phyloP scores from a whole-genome alignment of 30 jellyfish, hydroid and myxozoan species.

The Turritopsis rubra region DNA sequence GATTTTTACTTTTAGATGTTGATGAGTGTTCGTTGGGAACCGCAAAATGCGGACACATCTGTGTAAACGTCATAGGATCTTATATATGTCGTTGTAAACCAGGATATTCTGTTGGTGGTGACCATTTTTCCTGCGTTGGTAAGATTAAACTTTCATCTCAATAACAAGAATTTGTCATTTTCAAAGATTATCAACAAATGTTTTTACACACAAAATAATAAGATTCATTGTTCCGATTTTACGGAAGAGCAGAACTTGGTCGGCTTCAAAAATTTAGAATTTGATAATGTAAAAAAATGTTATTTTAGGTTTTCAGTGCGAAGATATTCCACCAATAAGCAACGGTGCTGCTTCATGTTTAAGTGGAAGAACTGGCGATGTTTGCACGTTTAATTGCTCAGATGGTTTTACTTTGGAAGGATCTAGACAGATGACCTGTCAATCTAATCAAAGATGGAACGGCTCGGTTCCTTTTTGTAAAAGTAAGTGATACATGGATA shows the following conservation, averaged over 20 bases:
- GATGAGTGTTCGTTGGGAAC: slow-evolving; percentile 40
- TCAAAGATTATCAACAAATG: no score
- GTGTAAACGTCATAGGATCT: slow-evolving; percentile 45
- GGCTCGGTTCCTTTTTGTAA: slow-evolving; percentile 53
- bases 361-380: slow-evolving; percentile 45
- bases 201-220: no score
- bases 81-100: slow-evolving; percentile 38
- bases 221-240: no score
- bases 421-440: slow-evolving; percentile 37
- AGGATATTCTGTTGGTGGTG: slow-evolving; percentile 41
- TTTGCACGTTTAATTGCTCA: slow-evolving; percentile 38
- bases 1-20: slow-evolving; percentile 25
- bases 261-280: no score
- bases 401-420: slow-evolving; percentile 51
- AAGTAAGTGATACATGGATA: slow-evolving; percentile 6
- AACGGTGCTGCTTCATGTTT: slow-evolving; percentile 59
- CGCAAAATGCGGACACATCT: slow-evolving; percentile 45
- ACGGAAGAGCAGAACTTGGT: no score
- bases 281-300: background rate
- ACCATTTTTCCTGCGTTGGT: slow-evolving; percentile 54
- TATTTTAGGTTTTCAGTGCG: slow-evolving; percentile 47
- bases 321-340: slow-evolving; percentile 50
- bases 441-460: slow-evolving; percentile 56
- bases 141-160: background rate
- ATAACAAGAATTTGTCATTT: no score